Evolutionary conservation across 2,888 invertebrate genomes (phyloP), one percentile per base, ranked within the genome.

Genomic region (Tenthredo amoena): DNA sequence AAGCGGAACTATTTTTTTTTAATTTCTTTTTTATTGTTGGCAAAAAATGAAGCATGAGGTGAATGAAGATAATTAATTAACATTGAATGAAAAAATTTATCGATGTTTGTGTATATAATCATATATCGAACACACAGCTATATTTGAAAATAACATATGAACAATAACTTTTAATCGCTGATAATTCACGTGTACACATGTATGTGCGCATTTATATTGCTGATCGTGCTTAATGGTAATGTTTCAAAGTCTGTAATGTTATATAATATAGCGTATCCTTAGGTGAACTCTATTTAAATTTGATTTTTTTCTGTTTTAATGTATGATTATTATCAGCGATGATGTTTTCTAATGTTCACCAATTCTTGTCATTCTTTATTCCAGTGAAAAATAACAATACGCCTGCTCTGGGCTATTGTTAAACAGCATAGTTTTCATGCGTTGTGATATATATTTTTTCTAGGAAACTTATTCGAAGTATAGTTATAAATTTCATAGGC

Each of bases 231-330:
- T 86, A 87, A 88, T 86, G 87, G 87, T 86, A 88, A 87, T 68
- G 79, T 86, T 87, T 88, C 87, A 85, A 87, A 86, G 88, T 87
- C 88, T 87, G 81, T 68, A 68, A 10, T 50, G n/a, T 83, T 65
- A 50, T 77, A 81, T 37, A 62, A 81, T 62, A 2, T 37, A 62
- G 26, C 31, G 43, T 62, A 40, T 77, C 34, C n/a, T 74, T 77
- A 50, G 74, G 12, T 74, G n/a, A 15, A 21, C 21, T 10, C 15
- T 0, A 31, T 77, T n/a, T 10, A 31, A 34, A 15, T 18, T 50
- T 77, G 10, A 50, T 50, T 43, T n/a, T 50, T 26, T 15, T 6
- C 18, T n/a, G 0, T 4, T 10, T 77, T 50, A 50, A 50, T 50
- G 2, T 50, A 50, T n/a, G n/a, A 50, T 50, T 62, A 62, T 62